These are phyloP conservation scores for Archivesica marissinica DNA, from an alignment of 1,140 invertebrate species.

Conservation along the genomic window DNA sequence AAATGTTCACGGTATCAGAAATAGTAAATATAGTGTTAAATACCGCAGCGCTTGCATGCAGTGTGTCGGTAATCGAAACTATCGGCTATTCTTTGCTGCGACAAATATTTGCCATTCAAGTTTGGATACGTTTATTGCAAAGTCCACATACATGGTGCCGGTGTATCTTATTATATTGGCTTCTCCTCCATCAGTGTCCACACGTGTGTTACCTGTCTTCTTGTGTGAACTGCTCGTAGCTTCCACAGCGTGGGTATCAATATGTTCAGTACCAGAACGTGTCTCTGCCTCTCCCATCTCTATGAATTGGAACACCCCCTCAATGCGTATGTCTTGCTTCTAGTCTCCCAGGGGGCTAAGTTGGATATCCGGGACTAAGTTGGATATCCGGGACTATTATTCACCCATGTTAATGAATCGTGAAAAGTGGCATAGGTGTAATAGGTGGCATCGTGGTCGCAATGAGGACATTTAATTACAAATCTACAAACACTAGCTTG, in stretches of 20 bases:
- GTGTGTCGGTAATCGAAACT: too few species aligned
- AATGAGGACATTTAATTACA: not conserved
- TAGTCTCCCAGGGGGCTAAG: conserved; percentile 26
- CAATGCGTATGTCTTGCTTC: conserved; percentile 22
- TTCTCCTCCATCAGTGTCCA: too few species aligned
- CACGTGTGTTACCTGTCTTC: not conserved
- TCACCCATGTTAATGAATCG: not conserved
- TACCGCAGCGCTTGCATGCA: too few species aligned
- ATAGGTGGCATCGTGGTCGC: not conserved
- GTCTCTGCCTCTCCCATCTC: conserved; percentile 45
- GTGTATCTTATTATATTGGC: too few species aligned
- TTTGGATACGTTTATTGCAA: too few species aligned
- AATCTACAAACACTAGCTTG: conserved; percentile 53
- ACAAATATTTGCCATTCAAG: too few species aligned
- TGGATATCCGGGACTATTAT: conserved; percentile 21
- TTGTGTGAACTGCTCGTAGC: conserved; percentile 19
- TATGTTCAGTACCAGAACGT: not conserved
- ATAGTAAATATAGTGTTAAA: too few species aligned
- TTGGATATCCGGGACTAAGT: conserved; percentile 29
- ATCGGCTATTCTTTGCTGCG: too few species aligned
- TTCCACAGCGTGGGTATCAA: conserved; percentile 5
- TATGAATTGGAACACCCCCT: conserved; percentile 40
- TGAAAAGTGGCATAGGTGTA: not conserved
- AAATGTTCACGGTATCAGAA: too few species aligned
- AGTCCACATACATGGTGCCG: too few species aligned